Conservation (phyloP, 2,888 invertebrate genomes). For the Lasioglossum calceatum region DNA sequence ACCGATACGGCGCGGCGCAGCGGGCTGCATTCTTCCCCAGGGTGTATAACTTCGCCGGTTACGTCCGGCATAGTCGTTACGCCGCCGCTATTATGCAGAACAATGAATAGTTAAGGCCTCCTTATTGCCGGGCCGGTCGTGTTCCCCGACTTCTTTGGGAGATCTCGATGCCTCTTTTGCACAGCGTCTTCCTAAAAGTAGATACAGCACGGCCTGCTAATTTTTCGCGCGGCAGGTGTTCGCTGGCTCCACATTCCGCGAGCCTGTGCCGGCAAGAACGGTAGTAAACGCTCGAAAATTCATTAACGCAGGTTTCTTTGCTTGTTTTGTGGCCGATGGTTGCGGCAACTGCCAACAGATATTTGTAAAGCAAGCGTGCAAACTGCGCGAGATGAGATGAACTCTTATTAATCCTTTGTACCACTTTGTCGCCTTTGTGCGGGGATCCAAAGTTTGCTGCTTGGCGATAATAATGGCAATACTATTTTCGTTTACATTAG, state of each 20-base stretch:
- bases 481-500: neutral
- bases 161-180: conserved; percentile 8
- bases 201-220: neutral
- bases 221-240: conserved; percentile 7
- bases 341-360: neutral
- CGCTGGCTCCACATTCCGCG: neutral
- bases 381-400: neutral
- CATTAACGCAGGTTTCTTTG: neutral
- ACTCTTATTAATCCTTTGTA: neutral
- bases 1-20: conserved; percentile 14
- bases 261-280: neutral
- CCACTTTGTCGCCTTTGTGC: neutral
- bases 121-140: conserved; percentile 41
- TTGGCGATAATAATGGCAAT: neutral
- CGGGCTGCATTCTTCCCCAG: conserved; percentile 37
- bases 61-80: conserved; percentile 43
- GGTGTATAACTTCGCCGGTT: conserved; percentile 34
- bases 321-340: neutral
- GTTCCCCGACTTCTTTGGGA: conserved; percentile 16
- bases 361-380: neutral
- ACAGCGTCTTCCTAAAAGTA: neutral
- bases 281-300: neutral
- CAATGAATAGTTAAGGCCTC: conserved; percentile 69
- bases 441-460: neutral
- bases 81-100: conserved; percentile 53